Conservation (phyloP, 2,888 invertebrate species). For the Drosophila neotestacea region DNA sequence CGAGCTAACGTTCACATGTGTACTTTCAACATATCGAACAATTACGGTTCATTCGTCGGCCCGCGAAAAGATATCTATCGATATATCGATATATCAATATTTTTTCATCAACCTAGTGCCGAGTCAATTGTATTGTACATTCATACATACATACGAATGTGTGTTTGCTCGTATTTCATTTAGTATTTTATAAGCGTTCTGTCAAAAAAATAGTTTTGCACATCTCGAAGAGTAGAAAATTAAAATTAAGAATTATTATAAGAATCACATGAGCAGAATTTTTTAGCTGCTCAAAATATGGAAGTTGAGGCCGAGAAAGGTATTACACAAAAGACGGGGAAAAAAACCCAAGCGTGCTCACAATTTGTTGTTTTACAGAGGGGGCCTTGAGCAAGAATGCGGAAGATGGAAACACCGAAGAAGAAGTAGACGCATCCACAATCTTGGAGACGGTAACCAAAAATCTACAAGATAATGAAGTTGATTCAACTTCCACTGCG, state of each 20-base stretch:
- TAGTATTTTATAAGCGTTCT: constrained; percentile 25
- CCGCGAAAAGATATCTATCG: not conserved
- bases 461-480: constrained; percentile 50
- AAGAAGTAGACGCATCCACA: not conserved
- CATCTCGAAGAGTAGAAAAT: not conserved
- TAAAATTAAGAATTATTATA: not conserved
- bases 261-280: constrained; percentile 13
- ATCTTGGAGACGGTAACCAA: constrained; percentile 6
- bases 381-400: constrained; percentile 23
- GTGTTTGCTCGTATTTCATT: constrained; percentile 34
- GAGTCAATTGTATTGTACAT: constrained; percentile 23
- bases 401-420: constrained; percentile 18
- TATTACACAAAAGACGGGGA: constrained; percentile 34
- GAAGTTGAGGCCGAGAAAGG: constrained; percentile 44
- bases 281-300: constrained; percentile 21
- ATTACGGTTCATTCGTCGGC: constrained; percentile 22
- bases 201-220: constrained; percentile 3
- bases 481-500: constrained; percentile 43
- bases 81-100: too few relatives aligned
- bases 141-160: constrained; percentile 14
- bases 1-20: constrained; percentile 15
- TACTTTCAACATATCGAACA: constrained; percentile 30
- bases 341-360: constrained; percentile 21
- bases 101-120: not conserved
- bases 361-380: constrained; percentile 37